Percentiles rank a stretch among this genome's conserved stretches.
These are phyloP conservation scores for Chaunax sp. DNA, from an alignment of 2,797 vertebrate species.

Conservation along the genomic window DNA sequence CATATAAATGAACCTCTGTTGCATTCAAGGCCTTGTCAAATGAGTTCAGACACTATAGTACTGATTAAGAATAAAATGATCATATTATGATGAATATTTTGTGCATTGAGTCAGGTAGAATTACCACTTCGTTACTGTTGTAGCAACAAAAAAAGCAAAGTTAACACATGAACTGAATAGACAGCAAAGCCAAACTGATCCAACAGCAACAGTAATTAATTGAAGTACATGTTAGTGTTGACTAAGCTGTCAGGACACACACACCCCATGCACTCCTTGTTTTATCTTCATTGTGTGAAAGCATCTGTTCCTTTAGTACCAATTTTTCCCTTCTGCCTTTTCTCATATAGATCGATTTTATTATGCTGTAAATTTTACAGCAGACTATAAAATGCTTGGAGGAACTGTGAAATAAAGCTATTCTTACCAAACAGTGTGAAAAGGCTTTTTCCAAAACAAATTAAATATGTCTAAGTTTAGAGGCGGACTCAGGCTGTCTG, in stretches of 20 bases:
- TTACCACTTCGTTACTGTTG: background rate
- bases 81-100: too few relatives aligned
- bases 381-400: conserved; percentile 3
- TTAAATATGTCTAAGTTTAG: background rate
- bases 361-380: conserved; percentile 34
- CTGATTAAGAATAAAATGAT: too few relatives aligned
- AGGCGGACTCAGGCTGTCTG: too few relatives aligned
- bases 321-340: conserved; percentile 5
- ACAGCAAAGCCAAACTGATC: conserved; percentile 4
- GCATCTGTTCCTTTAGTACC: too few relatives aligned
- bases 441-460: conserved; percentile 24
- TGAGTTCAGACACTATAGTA: too few relatives aligned
- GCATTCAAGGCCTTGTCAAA: too few relatives aligned
- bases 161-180: background rate
- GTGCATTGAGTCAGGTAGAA: background rate
- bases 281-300: conserved; percentile 7
- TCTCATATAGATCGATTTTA: conserved; percentile 46
- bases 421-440: conserved; percentile 6
- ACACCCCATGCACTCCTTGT: background rate
- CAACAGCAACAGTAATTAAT: background rate
- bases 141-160: background rate
- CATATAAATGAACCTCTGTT: too few relatives aligned
- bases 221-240: conserved; percentile 19
- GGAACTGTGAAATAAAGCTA: conserved; percentile 29
- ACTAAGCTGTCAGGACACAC: background rate